Evolutionary conservation across 2,797 vertebrate species (phyloP).

Genomic region (Tapirus indicus): DNA sequence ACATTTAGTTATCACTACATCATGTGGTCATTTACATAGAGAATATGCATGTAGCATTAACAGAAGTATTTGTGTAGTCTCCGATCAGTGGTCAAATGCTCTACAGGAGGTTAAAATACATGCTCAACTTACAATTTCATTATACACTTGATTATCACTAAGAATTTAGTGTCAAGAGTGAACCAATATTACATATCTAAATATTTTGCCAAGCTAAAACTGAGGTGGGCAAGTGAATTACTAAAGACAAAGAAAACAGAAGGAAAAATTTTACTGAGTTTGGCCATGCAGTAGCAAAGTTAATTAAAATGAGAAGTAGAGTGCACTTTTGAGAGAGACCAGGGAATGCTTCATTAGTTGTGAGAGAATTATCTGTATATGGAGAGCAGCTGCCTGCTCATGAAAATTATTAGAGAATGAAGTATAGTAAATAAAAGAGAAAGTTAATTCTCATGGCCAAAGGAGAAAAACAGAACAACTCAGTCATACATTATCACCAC

Average conservation of each 20-base stretch:
- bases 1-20: background rate
- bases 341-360: background rate
- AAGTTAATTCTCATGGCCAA: background rate
- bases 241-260: background rate
- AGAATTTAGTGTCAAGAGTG: background rate
- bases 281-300: background rate
- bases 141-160: background rate
- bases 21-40: background rate
- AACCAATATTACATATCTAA: background rate
- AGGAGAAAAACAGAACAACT: background rate
- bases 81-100: background rate
- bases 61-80: background rate
- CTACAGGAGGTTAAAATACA: background rate
- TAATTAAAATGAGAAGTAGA: slow-evolving; percentile 34
- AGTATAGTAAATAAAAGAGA: background rate
- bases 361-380: background rate
- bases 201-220: background rate
- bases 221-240: background rate
- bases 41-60: background rate
- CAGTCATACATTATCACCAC: background rate
- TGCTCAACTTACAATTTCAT: background rate
- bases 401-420: background rate
- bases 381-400: background rate
- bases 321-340: background rate
- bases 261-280: background rate